Percentiles rank a stretch among this genome's conserved stretches.
Evolutionary conservation across 2,797 vertebrate genomes (phyloP).

Genomic region (Acanthurus tractus): DNA sequence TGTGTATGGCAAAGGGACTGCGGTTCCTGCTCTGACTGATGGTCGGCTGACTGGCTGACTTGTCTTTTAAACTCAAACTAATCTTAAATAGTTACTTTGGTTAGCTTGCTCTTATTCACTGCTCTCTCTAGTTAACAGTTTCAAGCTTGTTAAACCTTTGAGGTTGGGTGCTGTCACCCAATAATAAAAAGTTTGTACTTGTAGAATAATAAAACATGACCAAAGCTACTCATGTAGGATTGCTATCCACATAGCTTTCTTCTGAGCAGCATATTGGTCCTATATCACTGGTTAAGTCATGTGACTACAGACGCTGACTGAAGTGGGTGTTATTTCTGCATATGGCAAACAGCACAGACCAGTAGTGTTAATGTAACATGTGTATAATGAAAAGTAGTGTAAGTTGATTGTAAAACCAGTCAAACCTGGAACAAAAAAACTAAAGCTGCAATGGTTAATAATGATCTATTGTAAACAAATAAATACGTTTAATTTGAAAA

Average conservation of each 20-base stretch:
- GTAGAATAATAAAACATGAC: background rate
- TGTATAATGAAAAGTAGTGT: constrained; percentile 61
- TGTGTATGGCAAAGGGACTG: constrained; percentile 7
- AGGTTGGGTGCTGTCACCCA: background rate
- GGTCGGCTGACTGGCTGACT: background rate
- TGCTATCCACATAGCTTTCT: background rate
- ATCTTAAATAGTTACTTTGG: constrained; percentile 1
- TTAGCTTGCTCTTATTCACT: background rate
- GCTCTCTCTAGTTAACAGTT: background rate
- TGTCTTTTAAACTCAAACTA: background rate
- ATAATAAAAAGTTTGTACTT: background rate
- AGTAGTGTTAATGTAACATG: constrained; percentile 18
- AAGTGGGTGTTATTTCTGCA: background rate
- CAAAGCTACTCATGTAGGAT: background rate
- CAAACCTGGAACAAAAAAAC: constrained; percentile 58
- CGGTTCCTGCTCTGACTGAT: background rate
- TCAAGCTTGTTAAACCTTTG: constrained; percentile 7
- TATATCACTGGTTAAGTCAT: constrained; percentile 1
- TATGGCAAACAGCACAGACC: background rate
- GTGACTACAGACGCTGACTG: background rate
- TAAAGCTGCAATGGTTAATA: constrained; percentile 70
- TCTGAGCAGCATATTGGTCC: background rate
- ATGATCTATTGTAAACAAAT: constrained; percentile 81
- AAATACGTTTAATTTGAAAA: constrained; percentile 71
- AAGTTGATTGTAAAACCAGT: constrained; percentile 65